phyloP scores from a whole-genome alignment of 2,888 invertebrate species.

The Xestobium rufovillosum region DNA sequence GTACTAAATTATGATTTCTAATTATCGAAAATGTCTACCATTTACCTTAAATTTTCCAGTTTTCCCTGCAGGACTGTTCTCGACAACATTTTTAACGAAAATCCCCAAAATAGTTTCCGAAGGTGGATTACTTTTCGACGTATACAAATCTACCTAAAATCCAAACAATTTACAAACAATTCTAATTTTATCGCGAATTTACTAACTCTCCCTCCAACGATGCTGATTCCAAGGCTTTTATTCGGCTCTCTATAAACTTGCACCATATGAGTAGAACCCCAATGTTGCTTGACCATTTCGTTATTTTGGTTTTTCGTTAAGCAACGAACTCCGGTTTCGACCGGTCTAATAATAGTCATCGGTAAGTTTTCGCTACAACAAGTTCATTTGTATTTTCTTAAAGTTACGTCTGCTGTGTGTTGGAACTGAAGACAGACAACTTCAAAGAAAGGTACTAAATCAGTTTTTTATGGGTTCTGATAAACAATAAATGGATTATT shows the following conservation, averaged over 20 bases:
- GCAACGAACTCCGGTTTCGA: constrained; percentile 27
- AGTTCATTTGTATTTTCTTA: no score
- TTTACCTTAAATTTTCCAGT: constrained; percentile 82
- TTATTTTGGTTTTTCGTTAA: constrained; percentile 40
- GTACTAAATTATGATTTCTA: no score
- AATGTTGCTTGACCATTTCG: constrained; percentile 59
- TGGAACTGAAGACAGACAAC: no score
- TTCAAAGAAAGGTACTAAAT: no score
- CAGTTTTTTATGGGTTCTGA: no score
- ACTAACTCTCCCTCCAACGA: constrained; percentile 95
- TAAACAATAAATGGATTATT: no score
- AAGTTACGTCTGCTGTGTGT: no score
- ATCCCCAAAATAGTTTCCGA: constrained; percentile 76
- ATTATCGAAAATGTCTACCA: no score
- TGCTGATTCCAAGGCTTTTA: constrained; percentile 90
- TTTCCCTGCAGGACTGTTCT: constrained; percentile 87
- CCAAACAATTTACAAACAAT: constrained; percentile 14
- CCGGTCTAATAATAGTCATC: constrained; percentile 33
- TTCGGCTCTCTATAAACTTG: constrained; percentile 64
- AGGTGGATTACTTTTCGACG: constrained; percentile 49
- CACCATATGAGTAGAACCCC: constrained; percentile 77
- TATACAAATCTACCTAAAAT: constrained; percentile 65
- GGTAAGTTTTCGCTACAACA: constrained; percentile 8
- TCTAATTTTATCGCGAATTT: no score
- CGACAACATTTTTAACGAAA: constrained; percentile 94